A percentile compares a stretch with the other conserved stretches of the same genome.
phyloP scores from a whole-genome alignment of 2,113 vertebrate species.

The Austrofundulus limnaeus region DNA sequence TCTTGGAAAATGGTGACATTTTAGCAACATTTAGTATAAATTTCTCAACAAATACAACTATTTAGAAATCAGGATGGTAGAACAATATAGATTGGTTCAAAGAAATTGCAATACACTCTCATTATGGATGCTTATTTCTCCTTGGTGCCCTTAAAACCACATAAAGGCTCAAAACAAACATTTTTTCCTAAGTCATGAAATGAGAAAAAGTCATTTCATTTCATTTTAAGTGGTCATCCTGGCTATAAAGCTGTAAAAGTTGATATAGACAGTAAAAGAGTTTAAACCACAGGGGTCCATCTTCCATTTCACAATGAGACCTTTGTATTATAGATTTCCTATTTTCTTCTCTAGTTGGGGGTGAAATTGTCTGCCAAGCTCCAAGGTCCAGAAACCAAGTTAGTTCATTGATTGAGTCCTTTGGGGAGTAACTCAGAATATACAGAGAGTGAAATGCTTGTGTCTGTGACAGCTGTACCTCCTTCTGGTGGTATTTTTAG shows the following conservation, averaged over 20 bases:
- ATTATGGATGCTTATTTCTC: no score
- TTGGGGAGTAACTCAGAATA: neutral
- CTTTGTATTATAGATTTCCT: slow-evolving; percentile 11
- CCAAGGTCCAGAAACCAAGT: neutral
- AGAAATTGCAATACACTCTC: no score
- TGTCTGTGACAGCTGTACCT: slow-evolving; percentile 29
- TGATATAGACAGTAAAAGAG: slow-evolving; percentile 5
- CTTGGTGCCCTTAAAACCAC: no score
- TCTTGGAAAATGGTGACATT: neutral
- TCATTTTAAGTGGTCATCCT: slow-evolving; percentile 6
- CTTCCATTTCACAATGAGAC: neutral
- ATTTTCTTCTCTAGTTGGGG: slow-evolving; percentile 20
- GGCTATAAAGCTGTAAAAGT: slow-evolving; percentile 11
- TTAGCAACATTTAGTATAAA: neutral
- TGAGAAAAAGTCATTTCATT: no score
- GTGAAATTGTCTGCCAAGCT: slow-evolving; percentile 18
- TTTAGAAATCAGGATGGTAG: no score
- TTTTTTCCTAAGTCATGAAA: no score
- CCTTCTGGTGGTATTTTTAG: slow-evolving; percentile 36
- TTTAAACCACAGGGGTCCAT: no score
- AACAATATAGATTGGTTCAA: no score
- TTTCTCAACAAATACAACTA: no score
- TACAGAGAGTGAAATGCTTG: slow-evolving; percentile 7
- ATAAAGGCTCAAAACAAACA: no score
- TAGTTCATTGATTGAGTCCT: slow-evolving; percentile 5